A percentile compares a stretch with the other conserved stretches of the same genome.
phyloP scores from a whole-genome alignment of 64 coral and sea anemone species.

The Montipora sp. region DNA sequence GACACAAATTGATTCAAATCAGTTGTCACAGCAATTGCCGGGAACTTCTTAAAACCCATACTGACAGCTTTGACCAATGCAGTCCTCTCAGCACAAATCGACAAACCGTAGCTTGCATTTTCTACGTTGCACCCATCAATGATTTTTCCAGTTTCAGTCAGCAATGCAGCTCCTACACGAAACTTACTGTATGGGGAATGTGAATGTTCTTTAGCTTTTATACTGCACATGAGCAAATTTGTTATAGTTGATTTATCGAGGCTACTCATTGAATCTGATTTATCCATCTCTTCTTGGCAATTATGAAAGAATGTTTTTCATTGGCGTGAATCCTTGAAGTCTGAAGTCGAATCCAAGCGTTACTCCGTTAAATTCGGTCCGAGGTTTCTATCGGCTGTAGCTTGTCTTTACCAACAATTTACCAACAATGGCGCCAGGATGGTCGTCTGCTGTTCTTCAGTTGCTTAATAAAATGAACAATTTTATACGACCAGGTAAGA shows the following conservation, averaged over 20 bases:
- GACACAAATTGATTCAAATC: conserved; percentile 69
- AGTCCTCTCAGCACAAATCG: conserved; percentile 94
- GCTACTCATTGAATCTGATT: neutral
- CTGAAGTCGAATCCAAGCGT: no score
- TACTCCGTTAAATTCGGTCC: no score
- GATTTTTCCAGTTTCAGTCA: conserved; percentile 71
- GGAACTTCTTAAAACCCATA: conserved; percentile 83
- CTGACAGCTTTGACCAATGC: conserved; percentile 96
- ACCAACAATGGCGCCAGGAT: neutral
- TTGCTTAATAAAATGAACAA: conserved; percentile 50
- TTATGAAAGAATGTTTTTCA: no score
- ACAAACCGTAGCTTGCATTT: conserved; percentile 81
- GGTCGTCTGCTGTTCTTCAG: conserved; percentile 25
- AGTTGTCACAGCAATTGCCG: conserved; percentile 84
- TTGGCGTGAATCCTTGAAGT: no score
- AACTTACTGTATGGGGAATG: conserved; percentile 98
- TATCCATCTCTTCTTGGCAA: neutral
- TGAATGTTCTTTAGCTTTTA: conserved; percentile 84
- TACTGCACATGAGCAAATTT: conserved; percentile 65
- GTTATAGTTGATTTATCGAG: neutral
- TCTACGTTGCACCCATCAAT: conserved; percentile 96
- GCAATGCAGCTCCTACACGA: conserved; percentile 90
- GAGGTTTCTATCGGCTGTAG: no score
- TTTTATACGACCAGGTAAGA: conserved; percentile 55
- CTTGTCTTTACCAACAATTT: no score